Conservation (phyloP, 2,797 vertebrate species). For the Amblyraja radiata region DNA sequence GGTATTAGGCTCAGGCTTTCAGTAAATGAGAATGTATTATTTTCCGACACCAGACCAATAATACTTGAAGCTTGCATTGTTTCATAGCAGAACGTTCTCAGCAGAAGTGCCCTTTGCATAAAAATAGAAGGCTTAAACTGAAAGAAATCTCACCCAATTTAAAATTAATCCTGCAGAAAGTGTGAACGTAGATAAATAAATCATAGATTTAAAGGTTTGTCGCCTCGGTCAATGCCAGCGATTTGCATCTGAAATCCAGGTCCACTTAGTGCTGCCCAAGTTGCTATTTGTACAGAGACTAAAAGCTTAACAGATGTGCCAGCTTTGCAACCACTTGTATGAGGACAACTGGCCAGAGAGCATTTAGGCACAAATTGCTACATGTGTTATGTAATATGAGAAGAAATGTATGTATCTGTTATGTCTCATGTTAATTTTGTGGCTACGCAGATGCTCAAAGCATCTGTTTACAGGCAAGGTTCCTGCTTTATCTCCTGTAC, state of each 20-base stretch:
- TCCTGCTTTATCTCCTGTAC: neutral
- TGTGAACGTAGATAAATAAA: neutral
- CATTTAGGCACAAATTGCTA: conserved; percentile 28
- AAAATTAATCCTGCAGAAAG: neutral
- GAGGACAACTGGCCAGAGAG: conserved; percentile 22
- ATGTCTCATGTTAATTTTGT: neutral
- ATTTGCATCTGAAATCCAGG: conserved; percentile 16
- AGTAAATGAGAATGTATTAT: conserved; percentile 2
- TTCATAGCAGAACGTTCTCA: neutral
- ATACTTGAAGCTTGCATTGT: neutral
- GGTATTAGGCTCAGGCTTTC: neutral
- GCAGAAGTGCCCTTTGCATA: neutral
- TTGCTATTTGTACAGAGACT: neutral
- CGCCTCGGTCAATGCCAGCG: neutral
- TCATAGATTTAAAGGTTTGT: neutral
- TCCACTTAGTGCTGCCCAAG: neutral
- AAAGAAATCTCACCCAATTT: neutral
- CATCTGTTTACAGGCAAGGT: neutral
- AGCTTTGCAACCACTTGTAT: conserved; percentile 2
- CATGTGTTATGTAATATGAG: conserved; percentile 36
- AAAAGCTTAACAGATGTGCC: conserved; percentile 13
- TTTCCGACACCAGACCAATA: neutral
- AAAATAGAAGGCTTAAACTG: neutral
- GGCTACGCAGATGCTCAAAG: neutral
- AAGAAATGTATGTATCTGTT: neutral